Base-by-base conservation (phyloP, 2,113 vertebrate genomes). In the Amphiprion percula region DNA sequence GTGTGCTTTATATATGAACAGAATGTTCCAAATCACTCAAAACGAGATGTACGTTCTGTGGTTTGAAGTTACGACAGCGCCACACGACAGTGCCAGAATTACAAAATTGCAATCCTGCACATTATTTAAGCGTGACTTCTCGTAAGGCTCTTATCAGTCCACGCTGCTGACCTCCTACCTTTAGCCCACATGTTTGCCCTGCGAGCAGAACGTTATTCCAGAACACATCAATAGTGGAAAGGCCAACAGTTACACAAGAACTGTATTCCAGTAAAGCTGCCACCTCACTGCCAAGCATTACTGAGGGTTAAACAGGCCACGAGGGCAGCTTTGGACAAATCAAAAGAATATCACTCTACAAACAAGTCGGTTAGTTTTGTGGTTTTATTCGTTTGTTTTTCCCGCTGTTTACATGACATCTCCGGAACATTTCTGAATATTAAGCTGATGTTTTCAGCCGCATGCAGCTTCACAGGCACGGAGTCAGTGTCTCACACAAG, bases 211-310 rank as follows among this genome's bases (percentile, higher is more conserved):
- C 1, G n/a, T 79, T 47, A 61, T 69, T 70, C 84, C 61, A 74
- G 52, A 79, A 62, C 82, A 79, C 26, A 53, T 88, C 87, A 90
- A 79, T 56, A 90, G 59, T 76, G 76, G 87, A 92, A 91, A 88
- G 76, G 76, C 86, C 88, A 87, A 65, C 65, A 68, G 74, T 91
- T 88, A 80, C 87, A 81, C 87, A 89, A 89, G 85, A 80, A n/a
- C 5, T 60, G 61, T 87, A 77, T 92, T 93, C 88, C 88, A 61
- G 87, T 90, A 87, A 87, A 87, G 74, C 59, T 55, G 62, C 46
- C 30, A n/a, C 67, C 56, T 61, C 39, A 44, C 60, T 80, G 80
- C 83, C 84, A 82, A 74, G 67, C 69, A 86, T 78, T 68, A 68
- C 80, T 23, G 58, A 56, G 16, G 54, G 58, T 80, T 58, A 52